Conservation (phyloP, 2,113 vertebrate genomes). For the Sander lucioperca region DNA sequence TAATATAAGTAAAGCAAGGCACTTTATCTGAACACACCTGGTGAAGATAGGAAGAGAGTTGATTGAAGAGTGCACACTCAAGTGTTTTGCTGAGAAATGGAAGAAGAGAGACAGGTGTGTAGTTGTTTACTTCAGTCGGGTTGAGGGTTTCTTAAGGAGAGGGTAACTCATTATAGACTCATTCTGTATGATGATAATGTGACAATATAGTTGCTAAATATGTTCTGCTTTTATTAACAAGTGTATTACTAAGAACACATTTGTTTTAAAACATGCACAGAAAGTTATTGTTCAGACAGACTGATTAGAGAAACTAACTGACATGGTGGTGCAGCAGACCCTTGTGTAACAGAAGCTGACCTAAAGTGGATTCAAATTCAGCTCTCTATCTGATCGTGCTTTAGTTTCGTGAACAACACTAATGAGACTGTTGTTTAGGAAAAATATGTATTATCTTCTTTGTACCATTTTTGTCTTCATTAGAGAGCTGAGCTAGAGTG, state of each 20-base stretch:
- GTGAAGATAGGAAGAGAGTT: no score
- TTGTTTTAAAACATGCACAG: not conserved
- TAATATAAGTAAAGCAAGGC: no score
- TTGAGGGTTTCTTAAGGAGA: no score
- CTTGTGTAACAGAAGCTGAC: not conserved
- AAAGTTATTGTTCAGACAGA: not conserved
- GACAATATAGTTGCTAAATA: no score
- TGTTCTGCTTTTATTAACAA: no score
- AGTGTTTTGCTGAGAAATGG: no score
- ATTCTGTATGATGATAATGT: no score
- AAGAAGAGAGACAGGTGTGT: no score
- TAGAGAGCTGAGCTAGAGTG: not conserved
- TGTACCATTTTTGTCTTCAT: conserved; percentile 3
- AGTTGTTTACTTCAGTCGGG: no score
- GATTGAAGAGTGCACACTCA: no score
- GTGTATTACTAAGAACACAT: not conserved
- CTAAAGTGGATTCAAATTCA: not conserved
- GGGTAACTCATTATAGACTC: no score
- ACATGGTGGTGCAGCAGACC: not conserved
- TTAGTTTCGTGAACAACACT: not conserved
- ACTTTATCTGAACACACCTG: no score
- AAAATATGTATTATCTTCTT: conserved; percentile 2
- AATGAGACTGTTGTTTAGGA: not conserved
- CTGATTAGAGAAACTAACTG: not conserved
- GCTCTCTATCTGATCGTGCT: not conserved